These are phyloP conservation scores for Limnephilus rhombicus DNA, from an alignment of 2,888 invertebrate genomes.

Conservation along the genomic window DNA sequence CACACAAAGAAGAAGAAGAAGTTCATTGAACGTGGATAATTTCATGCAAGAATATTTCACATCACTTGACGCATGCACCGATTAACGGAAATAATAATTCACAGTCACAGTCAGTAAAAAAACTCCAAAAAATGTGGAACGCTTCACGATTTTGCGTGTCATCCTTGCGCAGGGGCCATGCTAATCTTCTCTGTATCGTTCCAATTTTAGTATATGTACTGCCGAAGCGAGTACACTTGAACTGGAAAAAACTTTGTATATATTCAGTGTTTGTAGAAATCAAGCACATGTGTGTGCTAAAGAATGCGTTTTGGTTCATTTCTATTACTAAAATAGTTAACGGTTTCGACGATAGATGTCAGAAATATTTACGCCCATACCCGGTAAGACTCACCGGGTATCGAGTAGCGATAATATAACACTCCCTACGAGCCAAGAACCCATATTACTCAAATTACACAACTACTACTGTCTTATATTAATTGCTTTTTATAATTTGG, in stretches of 20 bases:
- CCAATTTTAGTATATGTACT: constrained; percentile 92
- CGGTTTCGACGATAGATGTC: not conserved
- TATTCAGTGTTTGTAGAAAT: not conserved
- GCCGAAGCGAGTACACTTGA: constrained; percentile 84
- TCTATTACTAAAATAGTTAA: not conserved
- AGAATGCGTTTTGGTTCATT: not conserved
- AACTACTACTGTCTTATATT: too few species aligned
- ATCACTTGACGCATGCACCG: too few species aligned
- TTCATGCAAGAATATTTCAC: too few species aligned
- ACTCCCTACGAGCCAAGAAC: too few species aligned
- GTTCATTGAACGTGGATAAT: too few species aligned
- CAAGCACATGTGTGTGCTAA: not conserved
- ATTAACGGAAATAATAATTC: too few species aligned
- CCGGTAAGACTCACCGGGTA: too few species aligned
- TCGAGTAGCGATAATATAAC: too few species aligned
- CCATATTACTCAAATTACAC: too few species aligned
- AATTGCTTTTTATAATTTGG: too few species aligned
- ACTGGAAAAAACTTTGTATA: not conserved
- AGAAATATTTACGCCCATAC: not conserved
- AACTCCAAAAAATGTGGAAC: constrained; percentile 84
- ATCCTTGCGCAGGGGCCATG: constrained; percentile 95
- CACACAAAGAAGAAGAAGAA: too few species aligned
- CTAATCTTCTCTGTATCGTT: constrained; percentile 96
- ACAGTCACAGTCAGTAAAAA: not conserved
- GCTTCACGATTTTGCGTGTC: constrained; percentile 96